phyloP scores from a whole-genome alignment of 2,888 invertebrate species.

The Erynnis tages region DNA sequence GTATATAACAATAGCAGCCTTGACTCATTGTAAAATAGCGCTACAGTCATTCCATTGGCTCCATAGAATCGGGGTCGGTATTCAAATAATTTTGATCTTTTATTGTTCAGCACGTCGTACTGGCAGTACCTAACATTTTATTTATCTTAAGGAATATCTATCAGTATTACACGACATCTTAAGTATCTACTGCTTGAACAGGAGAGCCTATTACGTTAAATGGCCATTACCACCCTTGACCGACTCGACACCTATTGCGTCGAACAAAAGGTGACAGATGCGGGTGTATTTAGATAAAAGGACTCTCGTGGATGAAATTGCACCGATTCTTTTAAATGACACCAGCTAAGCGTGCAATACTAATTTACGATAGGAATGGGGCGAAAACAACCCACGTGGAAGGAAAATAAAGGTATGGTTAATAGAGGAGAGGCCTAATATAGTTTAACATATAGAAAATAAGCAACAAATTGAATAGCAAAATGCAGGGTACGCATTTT shows the following conservation, averaged over 20 bases:
- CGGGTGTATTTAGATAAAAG: conserved; percentile 23
- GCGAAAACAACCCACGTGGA: conserved; percentile 5
- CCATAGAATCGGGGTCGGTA: too few relatives aligned
- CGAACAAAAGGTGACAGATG: conserved; percentile 25
- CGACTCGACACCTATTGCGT: conserved; percentile 14
- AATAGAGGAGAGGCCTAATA: background rate
- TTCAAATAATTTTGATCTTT: too few relatives aligned
- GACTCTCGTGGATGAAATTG: conserved; percentile 21
- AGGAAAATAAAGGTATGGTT: background rate
- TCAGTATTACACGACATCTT: too few relatives aligned
- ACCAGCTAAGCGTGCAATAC: conserved; percentile 16
- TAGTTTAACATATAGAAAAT: background rate
- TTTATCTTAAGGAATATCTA: too few relatives aligned
- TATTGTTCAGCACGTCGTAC: too few relatives aligned
- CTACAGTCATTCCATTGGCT: too few relatives aligned
- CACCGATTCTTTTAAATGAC: conserved; percentile 21
- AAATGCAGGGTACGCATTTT: too few relatives aligned
- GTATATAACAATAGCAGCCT: too few relatives aligned
- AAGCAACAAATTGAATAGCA: too few relatives aligned
- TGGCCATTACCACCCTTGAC: conserved; percentile 32
- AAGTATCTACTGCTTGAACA: too few relatives aligned
- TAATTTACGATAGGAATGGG: conserved; percentile 7
- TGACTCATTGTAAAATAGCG: too few relatives aligned
- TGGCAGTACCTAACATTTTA: too few relatives aligned
- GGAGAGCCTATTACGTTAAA: conserved; percentile 19